Conservation (phyloP, 2,888 invertebrate species). For the Brachylomia viminalis region DNA sequence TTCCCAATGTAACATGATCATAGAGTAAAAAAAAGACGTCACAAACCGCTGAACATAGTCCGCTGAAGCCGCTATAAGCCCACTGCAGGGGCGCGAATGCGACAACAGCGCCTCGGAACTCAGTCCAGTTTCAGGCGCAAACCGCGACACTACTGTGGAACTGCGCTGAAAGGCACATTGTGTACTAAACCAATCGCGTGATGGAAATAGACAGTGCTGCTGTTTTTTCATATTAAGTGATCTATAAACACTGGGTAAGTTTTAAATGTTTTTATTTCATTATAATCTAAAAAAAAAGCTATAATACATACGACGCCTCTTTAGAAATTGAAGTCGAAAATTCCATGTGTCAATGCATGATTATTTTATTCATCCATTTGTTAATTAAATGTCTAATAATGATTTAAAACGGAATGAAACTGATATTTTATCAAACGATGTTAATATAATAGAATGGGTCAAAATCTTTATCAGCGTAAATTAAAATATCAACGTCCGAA, state of each 20-base stretch:
- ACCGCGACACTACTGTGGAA: constrained; percentile 67
- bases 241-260: constrained; percentile 71
- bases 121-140: constrained; percentile 74
- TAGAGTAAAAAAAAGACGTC: neutral
- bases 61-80: constrained; percentile 70
- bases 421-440: neutral
- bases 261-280: neutral
- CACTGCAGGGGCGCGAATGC: constrained; percentile 60
- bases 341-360: neutral
- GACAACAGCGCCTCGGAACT: constrained; percentile 76
- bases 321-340: constrained; percentile 1
- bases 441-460: neutral
- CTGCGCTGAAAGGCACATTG: constrained; percentile 59
- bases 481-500: constrained; percentile 20
- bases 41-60: constrained; percentile 30
- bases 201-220: constrained; percentile 75
- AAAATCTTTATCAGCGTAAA: constrained; percentile 13
- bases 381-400: neutral
- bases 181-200: constrained; percentile 68
- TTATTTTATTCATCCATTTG: neutral
- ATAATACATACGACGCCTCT: neutral
- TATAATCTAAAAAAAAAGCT: neutral
- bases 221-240: constrained; percentile 72
- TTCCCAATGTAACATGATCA: neutral
- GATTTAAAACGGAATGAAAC: neutral